Evolutionary conservation across 2,888 invertebrate species (phyloP), one percentile per base, ranked within the genome.

Genomic region (Mallateleia sp.): DNA sequence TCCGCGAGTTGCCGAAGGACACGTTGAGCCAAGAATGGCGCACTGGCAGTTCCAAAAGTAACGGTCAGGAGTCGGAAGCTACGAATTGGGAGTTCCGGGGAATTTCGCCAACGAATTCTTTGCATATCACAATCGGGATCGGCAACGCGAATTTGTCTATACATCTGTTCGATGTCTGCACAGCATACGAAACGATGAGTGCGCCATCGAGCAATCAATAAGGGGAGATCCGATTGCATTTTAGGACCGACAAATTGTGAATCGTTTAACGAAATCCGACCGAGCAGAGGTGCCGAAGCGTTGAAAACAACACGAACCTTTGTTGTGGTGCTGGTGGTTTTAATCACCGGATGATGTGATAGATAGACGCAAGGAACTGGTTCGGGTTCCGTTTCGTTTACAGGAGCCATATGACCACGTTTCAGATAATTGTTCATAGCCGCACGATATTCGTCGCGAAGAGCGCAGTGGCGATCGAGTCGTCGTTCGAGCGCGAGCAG

Each of bases 261-360:
- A 14, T 75, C 52, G 22, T 75, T 75, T 2, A 75, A 14, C 8
- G 50, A 52, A 3, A 5, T 22, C 1, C 8, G 1, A 11, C 15
- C 32, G 1, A n/a, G 11, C 7, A 24, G n/a, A n/a, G 22, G 32
- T 6, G 50, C 24, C 22, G 75, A 75, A 3, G 64, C 75, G 32
- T 75, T 75, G 24, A 64, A 75, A 28, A 75, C 75, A 5, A 75
- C 75, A 4, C 64, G 32, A 5, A 75, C 4, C 14, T 75, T 64
- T 7, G 75, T 64, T 1, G 75, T 75, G 14, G 75, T 3, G 14
- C 75, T 75, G 6, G 28, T 14, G 5, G 9, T 1, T 15, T 60
- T 50, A 0, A 74, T 0, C 0, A 74, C 50, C 14, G 62, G 74
- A 15, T 74, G 74, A 15, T 74, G 60, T 3, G 74, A 47, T 1